Evolutionary conservation across 2,113 vertebrate genomes (phyloP).

Genomic region (Connochaetes taurinus): DNA sequence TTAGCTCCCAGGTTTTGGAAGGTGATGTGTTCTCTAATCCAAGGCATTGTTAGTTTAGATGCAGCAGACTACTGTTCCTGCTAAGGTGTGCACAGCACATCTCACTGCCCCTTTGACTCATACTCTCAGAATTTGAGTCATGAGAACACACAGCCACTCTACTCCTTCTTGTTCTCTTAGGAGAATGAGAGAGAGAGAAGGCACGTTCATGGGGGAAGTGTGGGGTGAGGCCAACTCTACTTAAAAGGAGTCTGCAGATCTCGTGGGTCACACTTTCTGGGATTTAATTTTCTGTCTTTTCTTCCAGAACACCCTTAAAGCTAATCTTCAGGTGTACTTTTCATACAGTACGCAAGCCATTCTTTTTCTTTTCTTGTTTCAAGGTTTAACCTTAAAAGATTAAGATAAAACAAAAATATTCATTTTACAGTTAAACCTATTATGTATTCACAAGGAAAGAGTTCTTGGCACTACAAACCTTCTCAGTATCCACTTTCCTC

Average conservation of each 20-base stretch:
- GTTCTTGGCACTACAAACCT: neutral
- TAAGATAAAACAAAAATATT: neutral
- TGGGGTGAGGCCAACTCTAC: neutral
- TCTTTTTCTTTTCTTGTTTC: neutral
- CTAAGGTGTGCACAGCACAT: too few species aligned
- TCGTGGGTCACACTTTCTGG: neutral
- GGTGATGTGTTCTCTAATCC: neutral
- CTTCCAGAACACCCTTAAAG: neutral
- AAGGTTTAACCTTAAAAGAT: neutral
- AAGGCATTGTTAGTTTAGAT: neutral
- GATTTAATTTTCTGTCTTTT: neutral
- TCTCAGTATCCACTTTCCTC: neutral
- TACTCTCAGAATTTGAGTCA: neutral
- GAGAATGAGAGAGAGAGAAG: neutral
- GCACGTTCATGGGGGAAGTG: accelerated
- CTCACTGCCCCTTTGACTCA: too few species aligned
- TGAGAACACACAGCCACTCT: neutral
- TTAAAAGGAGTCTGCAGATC: neutral
- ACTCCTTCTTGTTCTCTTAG: neutral
- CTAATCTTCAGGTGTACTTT: neutral
- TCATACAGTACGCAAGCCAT: neutral
- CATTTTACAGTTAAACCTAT: neutral
- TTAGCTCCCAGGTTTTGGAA: neutral
- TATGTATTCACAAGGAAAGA: neutral
- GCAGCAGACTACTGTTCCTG: neutral